Percentiles rank a stretch among this genome's conserved stretches.
phyloP scores from a whole-genome alignment of 2,113 vertebrate species.

The cattle (Bos taurus) region ARS-UCD2.0 NC_037333.1:102856001-102856500 shows the following conservation, averaged over 20 bases:
- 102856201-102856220: rapidly evolving
- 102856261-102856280: rapidly evolving
- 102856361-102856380: not conserved
- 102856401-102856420: not conserved
- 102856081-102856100: slow-evolving; percentile 35
- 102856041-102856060: slow-evolving; percentile 44
- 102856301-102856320: too few species aligned
- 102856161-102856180: rapidly evolving
- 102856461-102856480: not conserved
- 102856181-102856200: rapidly evolving
- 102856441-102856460: not conserved
- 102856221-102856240: rapidly evolving
- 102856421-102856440: rapidly evolving
- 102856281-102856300: rapidly evolving
- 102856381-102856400: rapidly evolving
- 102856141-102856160: rapidly evolving
- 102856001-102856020: not conserved
- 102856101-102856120: not conserved
- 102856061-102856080: not conserved
- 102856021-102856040: slow-evolving; percentile 25
- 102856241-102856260: rapidly evolving
- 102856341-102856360: not conserved
- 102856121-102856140: not conserved
- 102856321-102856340: rapidly evolving
- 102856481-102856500: not conserved